phyloP scores from a whole-genome alignment of 2,113 vertebrate genomes.

The Caretta caretta region DNA sequence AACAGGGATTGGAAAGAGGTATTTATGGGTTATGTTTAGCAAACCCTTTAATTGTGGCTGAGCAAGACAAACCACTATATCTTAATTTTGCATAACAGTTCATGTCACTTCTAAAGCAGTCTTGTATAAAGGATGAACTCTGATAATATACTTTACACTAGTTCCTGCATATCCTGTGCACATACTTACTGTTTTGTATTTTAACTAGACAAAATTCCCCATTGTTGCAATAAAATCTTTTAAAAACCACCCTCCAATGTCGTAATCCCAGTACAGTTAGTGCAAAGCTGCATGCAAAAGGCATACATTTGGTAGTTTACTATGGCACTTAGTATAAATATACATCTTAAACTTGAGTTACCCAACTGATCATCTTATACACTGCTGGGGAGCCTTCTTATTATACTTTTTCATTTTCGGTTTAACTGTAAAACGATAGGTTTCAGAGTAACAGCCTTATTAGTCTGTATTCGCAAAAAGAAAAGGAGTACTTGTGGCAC shows the following conservation, averaged over 20 bases:
- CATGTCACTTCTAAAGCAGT: neutral
- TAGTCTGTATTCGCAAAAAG: no score
- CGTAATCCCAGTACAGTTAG: neutral
- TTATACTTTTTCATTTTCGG: neutral
- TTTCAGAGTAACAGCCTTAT: no score
- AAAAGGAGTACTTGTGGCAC: no score
- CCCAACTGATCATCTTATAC: neutral
- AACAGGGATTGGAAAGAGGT: neutral
- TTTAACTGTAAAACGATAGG: neutral
- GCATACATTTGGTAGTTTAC: neutral
- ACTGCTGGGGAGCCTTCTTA: neutral
- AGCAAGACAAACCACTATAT: neutral
- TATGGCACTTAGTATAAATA: slow-evolving; percentile 7
- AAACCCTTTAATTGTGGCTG: neutral
- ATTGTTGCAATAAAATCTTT: neutral
- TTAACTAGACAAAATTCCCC: neutral
- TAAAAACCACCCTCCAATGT: neutral
- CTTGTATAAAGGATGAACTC: neutral
- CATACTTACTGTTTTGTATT: neutral
- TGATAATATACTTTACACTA: neutral
- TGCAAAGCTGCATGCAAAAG: neutral
- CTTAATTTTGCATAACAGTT: neutral
- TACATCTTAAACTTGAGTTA: neutral
- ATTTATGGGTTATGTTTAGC: neutral
- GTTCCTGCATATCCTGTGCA: neutral